Base-by-base conservation (phyloP, 2,113 vertebrate species). In the Pseudorectes ferrugineus region DNA sequence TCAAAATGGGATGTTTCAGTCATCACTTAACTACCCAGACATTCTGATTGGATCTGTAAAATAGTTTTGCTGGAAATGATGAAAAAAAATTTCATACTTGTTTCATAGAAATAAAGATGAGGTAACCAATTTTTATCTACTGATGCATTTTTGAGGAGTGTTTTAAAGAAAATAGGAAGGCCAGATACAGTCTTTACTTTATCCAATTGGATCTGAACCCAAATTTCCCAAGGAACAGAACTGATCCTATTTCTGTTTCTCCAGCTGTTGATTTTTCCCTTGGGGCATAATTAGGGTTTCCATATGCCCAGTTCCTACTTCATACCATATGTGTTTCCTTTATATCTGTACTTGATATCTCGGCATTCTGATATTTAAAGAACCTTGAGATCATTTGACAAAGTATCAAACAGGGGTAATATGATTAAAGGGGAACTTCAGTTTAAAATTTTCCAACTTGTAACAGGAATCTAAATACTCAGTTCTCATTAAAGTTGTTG, bases 241-340 rank as follows among this genome's bases (percentile, higher is more conserved):
- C 29, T 84, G 52, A 81, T 74, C 43, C 33, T 74, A 89, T 94
- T 94, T 94, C 52, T 91, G 22, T 72, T 95, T 87, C 85, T 94
- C 87, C 89, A 93, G 73, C 85, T 93, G 81, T 93, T 96, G 43
- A 70, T 89, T 93, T 95, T 95, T 95, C 70, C 72, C 26, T 94
- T 86, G 38, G 61, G 81, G 87, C 46, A 14, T 95, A 95, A 95
- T 95, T 94, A 93, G 31, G 81, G 57, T 63, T 94, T 89, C 80
- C 83, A 89, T 96, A 95, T 88, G 89, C 92, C 87, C 65, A 72
- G 70, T 82, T 89, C 52, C 70, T 87, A 28, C 73, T 94, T 94
- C 65, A 72, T 3, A 2, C 61, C 87, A 84, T 95, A 96, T 94
- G 89, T 66, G 73, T 89, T 92, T 86, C 73, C 68, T 67, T 94